These are phyloP conservation scores for Athene cunicularia DNA, from an alignment of 2,113 vertebrate species.

Conservation along the genomic window DNA sequence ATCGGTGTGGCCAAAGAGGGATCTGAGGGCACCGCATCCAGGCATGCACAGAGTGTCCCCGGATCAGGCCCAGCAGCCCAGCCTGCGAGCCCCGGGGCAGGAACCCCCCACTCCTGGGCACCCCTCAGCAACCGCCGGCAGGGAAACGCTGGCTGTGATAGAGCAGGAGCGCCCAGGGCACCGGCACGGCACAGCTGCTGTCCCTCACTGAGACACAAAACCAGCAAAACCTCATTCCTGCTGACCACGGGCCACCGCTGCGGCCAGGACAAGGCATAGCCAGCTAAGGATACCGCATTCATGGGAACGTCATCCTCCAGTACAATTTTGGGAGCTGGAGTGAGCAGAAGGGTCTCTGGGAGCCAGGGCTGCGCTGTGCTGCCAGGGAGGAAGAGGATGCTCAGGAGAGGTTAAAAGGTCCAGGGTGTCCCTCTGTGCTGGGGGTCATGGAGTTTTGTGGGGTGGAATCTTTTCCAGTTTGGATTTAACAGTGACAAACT, in stretches of 20 bases:
- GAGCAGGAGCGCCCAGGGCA: background rate
- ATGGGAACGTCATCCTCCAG: fast-evolving
- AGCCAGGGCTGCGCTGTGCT: fast-evolving
- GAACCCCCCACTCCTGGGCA: background rate
- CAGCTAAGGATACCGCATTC: background rate
- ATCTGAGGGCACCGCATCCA: background rate
- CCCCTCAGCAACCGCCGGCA: background rate
- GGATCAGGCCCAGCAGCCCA: background rate
- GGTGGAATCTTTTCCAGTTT: background rate
- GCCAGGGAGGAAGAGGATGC: background rate
- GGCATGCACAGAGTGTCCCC: background rate
- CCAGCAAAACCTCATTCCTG: background rate
- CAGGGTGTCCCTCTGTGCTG: background rate
- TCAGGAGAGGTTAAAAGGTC: background rate
- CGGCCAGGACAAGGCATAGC: background rate
- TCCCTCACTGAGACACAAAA: background rate
- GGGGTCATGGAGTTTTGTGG: fast-evolving
- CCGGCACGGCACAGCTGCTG: fast-evolving
- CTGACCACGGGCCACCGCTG: background rate
- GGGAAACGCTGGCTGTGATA: fast-evolving
- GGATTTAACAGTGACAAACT: background rate
- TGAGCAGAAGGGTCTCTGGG: background rate
- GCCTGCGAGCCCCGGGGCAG: fast-evolving
- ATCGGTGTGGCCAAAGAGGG: fast-evolving
- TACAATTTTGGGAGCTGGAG: background rate